Evolutionary conservation across 2,797 vertebrate genomes (phyloP), one percentile per base, ranked within the genome.

Genomic region (Pteropus rufus): DNA sequence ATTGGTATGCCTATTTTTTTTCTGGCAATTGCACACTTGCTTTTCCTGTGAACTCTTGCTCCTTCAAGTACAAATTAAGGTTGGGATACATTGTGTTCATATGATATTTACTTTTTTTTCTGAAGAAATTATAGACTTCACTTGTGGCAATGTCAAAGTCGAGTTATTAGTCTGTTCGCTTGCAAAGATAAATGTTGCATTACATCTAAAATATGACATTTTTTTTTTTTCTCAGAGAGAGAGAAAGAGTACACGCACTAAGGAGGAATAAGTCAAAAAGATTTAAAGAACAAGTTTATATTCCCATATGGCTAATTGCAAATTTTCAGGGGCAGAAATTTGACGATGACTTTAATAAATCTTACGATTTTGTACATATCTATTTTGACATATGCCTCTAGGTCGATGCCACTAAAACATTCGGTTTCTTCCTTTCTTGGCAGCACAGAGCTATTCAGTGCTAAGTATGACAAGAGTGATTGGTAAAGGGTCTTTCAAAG

Each of bases 401-500:
- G 12, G 24, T 97, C 0, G 1, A 94, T 94, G 73, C 29, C 85
- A 86, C 81, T 88, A 75, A 88, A 93, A 85, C 19, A 86, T 93
- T 84, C 92, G 39, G 39, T 92, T 90, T 95, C 67, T 92, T 73
- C 56, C 23, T 79, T 58, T 31, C 31, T 85, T 41, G 56, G 58
- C 26, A 93, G 62, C 49, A 83, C 29, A 75, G 58, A 86, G 39
- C 7, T 80, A 52, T 52, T 97, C 44, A 58, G 87, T 82, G 3
- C 64, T 96, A 84, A 91, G 85, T 88, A 96, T 10, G 2, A 94
- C 96, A 97, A 81, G 60, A 96, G 21, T 97, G 94, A 98, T 95
- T 92, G 93, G 96, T 96, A 96, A 94, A 97, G 96, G 41, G 14
- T 76, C 44, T 97, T 97, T 97, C 93, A 97, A 97, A 97, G 92